Evolutionary conservation across 2,113 vertebrate genomes (phyloP).

Genomic region (Pleuronectes platessa): DNA sequence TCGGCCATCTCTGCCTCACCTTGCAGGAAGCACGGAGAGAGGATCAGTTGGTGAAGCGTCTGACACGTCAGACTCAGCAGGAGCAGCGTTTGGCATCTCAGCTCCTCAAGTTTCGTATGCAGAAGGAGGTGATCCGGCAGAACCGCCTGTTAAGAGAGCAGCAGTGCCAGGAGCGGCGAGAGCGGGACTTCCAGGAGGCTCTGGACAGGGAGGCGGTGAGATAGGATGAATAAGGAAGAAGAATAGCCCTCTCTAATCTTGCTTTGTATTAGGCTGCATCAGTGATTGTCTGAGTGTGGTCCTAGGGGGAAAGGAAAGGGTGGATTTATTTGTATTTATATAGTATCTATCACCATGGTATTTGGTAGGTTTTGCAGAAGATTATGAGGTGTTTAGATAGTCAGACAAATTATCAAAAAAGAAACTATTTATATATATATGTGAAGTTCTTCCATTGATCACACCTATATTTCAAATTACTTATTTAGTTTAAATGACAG

Average conservation of each 20-base stretch:
- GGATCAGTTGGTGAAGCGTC: constrained; percentile 87
- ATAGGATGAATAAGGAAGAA: constrained; percentile 47
- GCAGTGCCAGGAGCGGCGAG: constrained; percentile 88
- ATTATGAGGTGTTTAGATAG: background rate
- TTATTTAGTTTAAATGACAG: no score
- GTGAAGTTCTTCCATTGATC: no score
- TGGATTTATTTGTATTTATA: background rate
- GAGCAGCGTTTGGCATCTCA: constrained; percentile 89
- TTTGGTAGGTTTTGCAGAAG: background rate
- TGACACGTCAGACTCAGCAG: constrained; percentile 91
- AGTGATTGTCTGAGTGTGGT: constrained; percentile 9
- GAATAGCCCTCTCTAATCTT: constrained; percentile 4
- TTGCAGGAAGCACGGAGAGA: constrained; percentile 85
- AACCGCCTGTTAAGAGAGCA: constrained; percentile 91
- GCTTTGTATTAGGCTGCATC: constrained; percentile 25
- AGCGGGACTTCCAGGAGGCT: constrained; percentile 88
- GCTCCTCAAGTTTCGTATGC: constrained; percentile 89
- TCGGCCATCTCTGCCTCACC: background rate
- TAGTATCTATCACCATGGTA: constrained; percentile 5
- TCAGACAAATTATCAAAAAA: background rate
- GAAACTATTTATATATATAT: background rate
- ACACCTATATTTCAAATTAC: no score
- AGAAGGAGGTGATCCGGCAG: constrained; percentile 90
- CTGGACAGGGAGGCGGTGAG: constrained; percentile 91
- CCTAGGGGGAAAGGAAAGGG: background rate